phyloP scores from a whole-genome alignment of 1,140 invertebrate genomes.

The Meloidogyne hapla region DNA sequence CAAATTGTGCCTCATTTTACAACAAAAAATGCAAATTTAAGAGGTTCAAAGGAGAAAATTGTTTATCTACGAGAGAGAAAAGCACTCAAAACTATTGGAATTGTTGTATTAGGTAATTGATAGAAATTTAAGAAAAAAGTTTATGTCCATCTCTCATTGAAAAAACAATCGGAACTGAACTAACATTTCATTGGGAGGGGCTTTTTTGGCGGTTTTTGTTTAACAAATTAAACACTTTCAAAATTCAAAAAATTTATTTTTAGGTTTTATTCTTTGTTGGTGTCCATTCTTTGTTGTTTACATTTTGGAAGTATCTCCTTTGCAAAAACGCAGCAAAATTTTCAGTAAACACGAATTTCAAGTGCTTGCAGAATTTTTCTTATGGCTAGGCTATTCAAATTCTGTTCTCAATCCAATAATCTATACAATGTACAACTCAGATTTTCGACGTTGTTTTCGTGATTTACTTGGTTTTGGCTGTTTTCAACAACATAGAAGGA shows the following conservation, averaged over 20 bases:
- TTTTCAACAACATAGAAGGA: conserved; percentile 59
- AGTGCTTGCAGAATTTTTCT: conserved; percentile 58
- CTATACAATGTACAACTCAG: conserved; percentile 68
- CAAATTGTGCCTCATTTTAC: conserved; percentile 13
- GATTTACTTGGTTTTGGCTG: conserved; percentile 61
- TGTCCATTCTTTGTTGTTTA: conserved; percentile 68
- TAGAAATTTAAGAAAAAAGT: too few species aligned
- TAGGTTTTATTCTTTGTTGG: conserved; percentile 67
- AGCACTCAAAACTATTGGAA: conserved; percentile 68
- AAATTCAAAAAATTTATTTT: conserved; percentile 32
- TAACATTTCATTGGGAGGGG: too few species aligned
- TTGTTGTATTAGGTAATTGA: conserved; percentile 66
- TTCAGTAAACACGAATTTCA: conserved; percentile 55
- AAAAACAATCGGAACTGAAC: too few species aligned
- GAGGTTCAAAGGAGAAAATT: conserved; percentile 64
- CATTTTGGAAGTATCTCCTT: conserved; percentile 64
- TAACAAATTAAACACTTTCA: background rate
- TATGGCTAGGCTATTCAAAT: conserved; percentile 68
- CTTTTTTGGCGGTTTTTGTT: too few species aligned
- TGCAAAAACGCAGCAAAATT: conserved; percentile 26
- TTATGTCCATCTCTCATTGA: too few species aligned
- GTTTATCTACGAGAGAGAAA: conserved; percentile 66
- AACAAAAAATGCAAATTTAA: conserved; percentile 37
- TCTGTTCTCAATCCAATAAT: conserved; percentile 67
- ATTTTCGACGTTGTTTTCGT: conserved; percentile 67